Base-by-base conservation (phyloP, 2,888 invertebrate genomes). In the Eilema griseolum region DNA sequence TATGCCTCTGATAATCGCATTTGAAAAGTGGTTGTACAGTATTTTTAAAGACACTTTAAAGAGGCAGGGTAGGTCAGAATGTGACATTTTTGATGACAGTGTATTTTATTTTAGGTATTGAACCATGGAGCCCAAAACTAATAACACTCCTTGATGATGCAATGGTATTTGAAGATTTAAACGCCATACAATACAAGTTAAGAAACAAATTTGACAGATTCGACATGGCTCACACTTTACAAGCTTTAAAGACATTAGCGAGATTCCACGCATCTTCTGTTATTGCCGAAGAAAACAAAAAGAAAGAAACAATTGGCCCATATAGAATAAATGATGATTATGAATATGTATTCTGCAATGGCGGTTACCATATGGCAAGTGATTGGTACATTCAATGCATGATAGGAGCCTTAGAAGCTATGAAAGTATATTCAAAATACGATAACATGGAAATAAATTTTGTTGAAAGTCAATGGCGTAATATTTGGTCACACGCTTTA, bases 181-280 rank as follows among this genome's bases (percentile, higher is more conserved):
- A 88, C 70, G 85, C 83, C 11, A 72, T 84, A 23, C 81, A 90
- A n/a, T 95, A 92, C 68, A 88, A 84, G 75, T 75, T 88, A 57
- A 84, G 86, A 41, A 84, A 92, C 76, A 93, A 92, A 86, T 89
- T 92, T 63, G 77, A 88, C 31, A 86, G 90, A 66, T 94, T 96
- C 63, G 95, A 96, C 73, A 84, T 91, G 66, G 86, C 89, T 1
- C 96, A 96, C 75, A 95, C 93, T 16, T 80, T 92, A 41, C 88
- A 91, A 79, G 95, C 95, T 46, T 84, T 96, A 64, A 87, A 88
- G 70, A 90, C 95, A 3, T 78, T 96, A 62, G 94, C 96, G 1
- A 90, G 92, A 75, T 94, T 96, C 76, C 96, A 96, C 74, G 94
- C 95, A 0, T 89, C 94, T n/a, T 90, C 95, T 3, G 89, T 96